phyloP scores from a whole-genome alignment of 2,797 vertebrate species.

The Botia kubotai region DNA sequence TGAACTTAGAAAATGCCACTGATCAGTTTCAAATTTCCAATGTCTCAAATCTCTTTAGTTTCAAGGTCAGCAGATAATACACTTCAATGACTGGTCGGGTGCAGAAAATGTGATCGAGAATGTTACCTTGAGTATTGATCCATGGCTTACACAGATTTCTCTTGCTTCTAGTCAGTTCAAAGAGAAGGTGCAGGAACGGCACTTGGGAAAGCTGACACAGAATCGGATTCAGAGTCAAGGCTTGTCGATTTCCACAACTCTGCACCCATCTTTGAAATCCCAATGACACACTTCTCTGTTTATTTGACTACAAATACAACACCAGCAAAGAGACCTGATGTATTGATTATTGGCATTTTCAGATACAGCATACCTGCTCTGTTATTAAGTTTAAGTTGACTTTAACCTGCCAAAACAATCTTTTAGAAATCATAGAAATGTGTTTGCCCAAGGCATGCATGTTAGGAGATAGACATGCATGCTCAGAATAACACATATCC shows the following conservation, averaged over 20 bases:
- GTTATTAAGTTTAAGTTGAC: conserved; percentile 16
- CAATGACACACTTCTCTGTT: neutral
- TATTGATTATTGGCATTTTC: neutral
- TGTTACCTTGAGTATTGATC: conserved; percentile 46
- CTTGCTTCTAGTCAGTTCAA: conserved; percentile 27
- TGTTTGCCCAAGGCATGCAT: neutral
- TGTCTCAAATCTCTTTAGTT: conserved; percentile 4
- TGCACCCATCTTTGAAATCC: neutral
- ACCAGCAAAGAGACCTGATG: neutral
- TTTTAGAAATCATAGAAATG: conserved; percentile 5
- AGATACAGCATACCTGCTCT: neutral
- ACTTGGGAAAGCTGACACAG: neutral
- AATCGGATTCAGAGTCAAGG: neutral
- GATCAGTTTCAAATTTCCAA: neutral
- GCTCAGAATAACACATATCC: conserved; percentile 15
- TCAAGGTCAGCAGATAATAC: conserved; percentile 44
- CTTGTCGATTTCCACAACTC: conserved; percentile 26
- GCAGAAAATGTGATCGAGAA: conserved; percentile 26
- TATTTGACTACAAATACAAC: neutral
- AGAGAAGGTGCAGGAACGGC: conserved; percentile 7
- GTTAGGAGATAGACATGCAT: neutral
- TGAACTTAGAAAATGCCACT: conserved; percentile 12
- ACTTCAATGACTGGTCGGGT: neutral
- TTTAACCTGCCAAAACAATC: neutral
- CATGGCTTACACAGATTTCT: conserved; percentile 7